Base-by-base conservation (phyloP, 1,140 invertebrate genomes). In the Drosophila pseudoobscura region DNA sequence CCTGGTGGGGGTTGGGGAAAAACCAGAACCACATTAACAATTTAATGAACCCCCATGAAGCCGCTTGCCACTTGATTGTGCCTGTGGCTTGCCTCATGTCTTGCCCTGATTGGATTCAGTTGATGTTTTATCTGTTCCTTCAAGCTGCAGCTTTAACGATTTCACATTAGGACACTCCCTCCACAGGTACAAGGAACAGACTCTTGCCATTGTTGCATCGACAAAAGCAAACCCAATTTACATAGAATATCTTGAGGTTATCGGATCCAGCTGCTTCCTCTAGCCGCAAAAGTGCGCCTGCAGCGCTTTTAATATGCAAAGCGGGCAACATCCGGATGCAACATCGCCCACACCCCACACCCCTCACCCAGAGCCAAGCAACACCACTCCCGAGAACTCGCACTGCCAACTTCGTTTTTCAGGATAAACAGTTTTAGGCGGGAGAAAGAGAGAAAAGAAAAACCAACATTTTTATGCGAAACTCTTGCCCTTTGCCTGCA, bases 221-320 rank as follows among this genome's bases (percentile, higher is more conserved):
- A 83, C 56, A 78, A 75, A 39, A 75, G 58, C 71, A 82, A 78
- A 75, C 61, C 41, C 70, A 79, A 84, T 83, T 79, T 83, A 75
- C 80, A 84, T 79, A 75, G 75, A 83, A 83, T 79, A 83, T 58
- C 75, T 71, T 26, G 54, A 64, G 75, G 79, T 78, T 84, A 84
- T 79, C 61, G 54, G 54, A 63, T 60, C 52, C 49, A 47, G 44
- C 51, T 57, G 52, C 56, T 75, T 57, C 43, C 72, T 31, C 50
- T 64, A 64, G 59, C 78, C 69, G 31, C 74, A 75, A 65, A 73
- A 68, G 49, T 65, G 63, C 75, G 63, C 74, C 47, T 20, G 57
- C 63, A 70, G 75, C 79, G 7, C 53, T 82, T 83, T 75, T 65
- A 83, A 78, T 75, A 83, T 83, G 75, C 70, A 78, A 63, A 46